Evolutionary conservation across 2,888 invertebrate species (phyloP).

Genomic region (Rhopalosiphum nymphaeae): DNA sequence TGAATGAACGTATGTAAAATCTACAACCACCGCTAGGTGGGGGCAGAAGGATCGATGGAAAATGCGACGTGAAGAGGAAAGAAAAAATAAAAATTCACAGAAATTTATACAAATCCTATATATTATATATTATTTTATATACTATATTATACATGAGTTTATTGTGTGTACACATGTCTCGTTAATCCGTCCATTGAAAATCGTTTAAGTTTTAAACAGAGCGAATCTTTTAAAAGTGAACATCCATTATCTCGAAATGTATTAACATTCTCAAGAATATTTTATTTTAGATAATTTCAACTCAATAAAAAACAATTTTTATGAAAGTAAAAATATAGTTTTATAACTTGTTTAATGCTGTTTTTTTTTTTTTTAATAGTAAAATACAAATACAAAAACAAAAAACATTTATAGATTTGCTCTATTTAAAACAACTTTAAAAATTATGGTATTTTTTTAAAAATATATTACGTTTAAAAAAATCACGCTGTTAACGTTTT

Average conservation of each 20-base stretch:
- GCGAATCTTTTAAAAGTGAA: not conserved
- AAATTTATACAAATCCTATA: not conserved
- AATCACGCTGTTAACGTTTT: not conserved
- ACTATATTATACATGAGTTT: not conserved
- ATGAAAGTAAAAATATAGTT: too few species aligned
- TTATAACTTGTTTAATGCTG: too few species aligned
- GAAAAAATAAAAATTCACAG: not conserved
- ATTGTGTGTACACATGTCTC: not conserved
- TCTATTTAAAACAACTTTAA: too few species aligned
- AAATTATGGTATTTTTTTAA: too few species aligned
- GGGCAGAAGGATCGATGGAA: not conserved
- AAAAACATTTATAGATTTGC: too few species aligned
- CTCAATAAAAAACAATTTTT: not conserved
- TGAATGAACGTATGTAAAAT: not conserved
- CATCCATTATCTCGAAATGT: not conserved
- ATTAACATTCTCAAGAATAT: not conserved
- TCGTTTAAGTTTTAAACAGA: not conserved
- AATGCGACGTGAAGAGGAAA: not conserved
- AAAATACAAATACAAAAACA: too few species aligned
- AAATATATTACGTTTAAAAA: not conserved
- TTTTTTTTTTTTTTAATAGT: too few species aligned
- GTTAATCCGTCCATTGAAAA: not conserved
- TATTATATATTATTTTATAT: too few species aligned
- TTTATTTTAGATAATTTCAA: not conserved
- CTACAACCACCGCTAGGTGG: not conserved